Base-by-base conservation (phyloP, 2,113 vertebrate genomes). In the Cochlearius cochlearius region DNA sequence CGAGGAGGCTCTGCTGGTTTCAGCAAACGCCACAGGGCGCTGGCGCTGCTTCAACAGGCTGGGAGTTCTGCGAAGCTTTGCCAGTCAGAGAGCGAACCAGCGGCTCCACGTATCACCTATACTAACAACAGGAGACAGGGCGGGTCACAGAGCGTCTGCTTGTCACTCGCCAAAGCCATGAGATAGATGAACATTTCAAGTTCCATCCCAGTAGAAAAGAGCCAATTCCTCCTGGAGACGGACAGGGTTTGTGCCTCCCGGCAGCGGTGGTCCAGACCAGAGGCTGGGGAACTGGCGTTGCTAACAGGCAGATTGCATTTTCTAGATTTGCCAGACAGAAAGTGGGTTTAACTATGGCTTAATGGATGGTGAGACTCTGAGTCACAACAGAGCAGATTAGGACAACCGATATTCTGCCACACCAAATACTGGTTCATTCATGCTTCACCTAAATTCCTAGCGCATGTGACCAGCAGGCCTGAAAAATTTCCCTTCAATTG, bases 191-290 rank as follows among this genome's bases (percentile, higher is more conserved):
- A 12, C 7, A 5, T 47, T 66, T 47, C 5, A 19, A 3, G 3
- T 13, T 21, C 67, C 1, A 1, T 4, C 4, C 12, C 32, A 1
- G 23, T 2, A 2, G 11, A 19, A 23, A 22, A 22, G 7, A 6
- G 76, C 7, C 17, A 2, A 4, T 4, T 22, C 27, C 39, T 41
- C 50, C 22, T 1, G 38, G 50, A 47, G 64, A 4, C 1, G 1
- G 36, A 17, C 20, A 7, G 38, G 27, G 23, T 27, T 67, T 43
- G 69, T 43, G 66, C 66, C 34, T 36, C 38, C 38, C 49, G 1
- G 53, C 22, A 49, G 41, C 0, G 13, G 49, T 27, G 30, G 52
- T 43, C 43, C 43, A 34, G 52, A 19, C 18, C 27, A 22, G 36
- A 43, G 66, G 21, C 41, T 29, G 22, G 43, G 41, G 23, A 56